These are phyloP conservation scores for Auanema freiburgensis DNA, from an alignment of 2,888 invertebrate genomes.

Conservation along the genomic window DNA sequence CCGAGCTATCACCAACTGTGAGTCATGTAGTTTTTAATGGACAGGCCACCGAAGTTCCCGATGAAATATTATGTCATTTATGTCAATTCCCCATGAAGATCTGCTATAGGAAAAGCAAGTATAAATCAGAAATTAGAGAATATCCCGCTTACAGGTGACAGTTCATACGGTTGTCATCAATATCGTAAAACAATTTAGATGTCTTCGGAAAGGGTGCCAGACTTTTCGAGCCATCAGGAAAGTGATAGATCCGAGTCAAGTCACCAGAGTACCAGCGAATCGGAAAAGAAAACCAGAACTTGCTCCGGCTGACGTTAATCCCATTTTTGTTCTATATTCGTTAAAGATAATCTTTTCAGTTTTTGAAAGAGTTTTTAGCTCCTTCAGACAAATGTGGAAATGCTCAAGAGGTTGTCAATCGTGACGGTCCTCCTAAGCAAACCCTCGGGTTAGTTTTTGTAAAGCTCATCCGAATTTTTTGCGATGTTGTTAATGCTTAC, in stretches of 20 bases:
- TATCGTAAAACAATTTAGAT: constrained; percentile 15
- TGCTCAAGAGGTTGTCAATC: too few species aligned
- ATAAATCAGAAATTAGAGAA: constrained; percentile 28
- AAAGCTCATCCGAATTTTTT: too few species aligned
- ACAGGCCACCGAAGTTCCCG: constrained; percentile 22
- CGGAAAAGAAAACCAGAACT: background rate
- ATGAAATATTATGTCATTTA: constrained; percentile 32
- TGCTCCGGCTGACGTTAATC: too few species aligned
- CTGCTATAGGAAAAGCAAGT: constrained; percentile 33
- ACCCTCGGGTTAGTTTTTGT: too few species aligned
- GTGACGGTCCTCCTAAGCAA: too few species aligned
- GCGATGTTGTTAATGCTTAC: too few species aligned
- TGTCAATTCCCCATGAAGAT: constrained; percentile 37
- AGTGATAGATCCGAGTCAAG: constrained; percentile 21
- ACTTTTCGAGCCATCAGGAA: constrained; percentile 40
- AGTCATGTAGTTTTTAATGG: too few species aligned
- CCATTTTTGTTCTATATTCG: too few species aligned
- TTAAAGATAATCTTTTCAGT: too few species aligned
- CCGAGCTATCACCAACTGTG: too few species aligned
- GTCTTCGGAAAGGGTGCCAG: constrained; percentile 41
- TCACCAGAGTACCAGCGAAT: background rate
- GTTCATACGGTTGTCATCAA: background rate
- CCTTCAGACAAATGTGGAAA: too few species aligned
- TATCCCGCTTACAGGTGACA: constrained; percentile 36
- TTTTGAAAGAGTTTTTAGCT: too few species aligned